phyloP scores from a whole-genome alignment of 1,140 invertebrate species.

The Monomorium pharaonis region DNA sequence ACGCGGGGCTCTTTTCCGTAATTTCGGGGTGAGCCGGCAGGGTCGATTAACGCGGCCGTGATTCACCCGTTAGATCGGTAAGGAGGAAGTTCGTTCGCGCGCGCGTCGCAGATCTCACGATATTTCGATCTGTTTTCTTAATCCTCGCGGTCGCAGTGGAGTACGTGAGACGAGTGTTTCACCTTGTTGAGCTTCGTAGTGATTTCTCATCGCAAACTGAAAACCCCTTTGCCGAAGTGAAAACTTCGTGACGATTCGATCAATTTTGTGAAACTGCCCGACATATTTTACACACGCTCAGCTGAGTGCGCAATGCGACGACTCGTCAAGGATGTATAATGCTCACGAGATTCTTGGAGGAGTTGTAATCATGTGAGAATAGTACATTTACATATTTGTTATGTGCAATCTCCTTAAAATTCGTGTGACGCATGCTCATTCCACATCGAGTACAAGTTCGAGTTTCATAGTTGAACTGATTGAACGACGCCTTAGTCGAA shows the following conservation, averaged over 20 bases:
- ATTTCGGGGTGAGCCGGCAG: slow-evolving; percentile 58
- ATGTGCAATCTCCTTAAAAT: not conserved
- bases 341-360: not conserved
- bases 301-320: not conserved
- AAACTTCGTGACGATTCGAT: not conserved
- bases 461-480: not conserved
- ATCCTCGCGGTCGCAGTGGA: slow-evolving; percentile 25
- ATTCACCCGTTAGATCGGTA: slow-evolving; percentile 60
- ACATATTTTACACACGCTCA: not conserved
- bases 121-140: slow-evolving; percentile 41
- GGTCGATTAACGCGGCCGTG: slow-evolving; percentile 58
- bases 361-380: slow-evolving; percentile 44
- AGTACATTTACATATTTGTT: slow-evolving; percentile 28
- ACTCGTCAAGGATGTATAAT: slow-evolving; percentile 31
- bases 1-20: slow-evolving; percentile 57
- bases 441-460: not conserved
- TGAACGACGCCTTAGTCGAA: not conserved
- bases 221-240: slow-evolving; percentile 13
- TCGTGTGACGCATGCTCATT: slow-evolving; percentile 6
- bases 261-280: slow-evolving; percentile 18
- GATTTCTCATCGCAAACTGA: slow-evolving; percentile 23
- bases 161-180: slow-evolving; percentile 41
- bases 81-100: slow-evolving; percentile 45
- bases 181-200: slow-evolving; percentile 36
- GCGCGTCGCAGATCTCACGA: not conserved